Evolutionary conservation across 2,888 invertebrate species (phyloP).

Genomic region (Abrostola tripartita): DNA sequence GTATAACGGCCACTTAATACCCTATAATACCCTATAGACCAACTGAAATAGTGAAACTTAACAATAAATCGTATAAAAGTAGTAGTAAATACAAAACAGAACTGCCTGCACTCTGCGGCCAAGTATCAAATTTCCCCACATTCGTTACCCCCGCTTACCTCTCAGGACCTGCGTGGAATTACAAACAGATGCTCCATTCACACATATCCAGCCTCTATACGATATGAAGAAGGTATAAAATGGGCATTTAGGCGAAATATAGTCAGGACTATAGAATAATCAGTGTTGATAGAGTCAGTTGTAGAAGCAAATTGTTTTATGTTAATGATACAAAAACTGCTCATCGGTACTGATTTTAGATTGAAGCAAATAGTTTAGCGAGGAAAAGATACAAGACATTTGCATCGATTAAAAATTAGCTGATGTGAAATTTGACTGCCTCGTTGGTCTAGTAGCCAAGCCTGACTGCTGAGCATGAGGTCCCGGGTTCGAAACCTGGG

Average conservation of each 20-base stretch:
- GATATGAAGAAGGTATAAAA: background rate
- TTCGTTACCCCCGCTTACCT: conserved; percentile 37
- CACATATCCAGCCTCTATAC: conserved; percentile 7
- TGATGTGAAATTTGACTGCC: too few relatives aligned
- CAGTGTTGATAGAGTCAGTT: too few relatives aligned
- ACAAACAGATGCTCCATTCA: conserved; percentile 31
- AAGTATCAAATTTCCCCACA: conserved; percentile 14
- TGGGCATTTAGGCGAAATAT: background rate
- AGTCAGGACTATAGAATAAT: background rate
- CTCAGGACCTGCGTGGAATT: conserved; percentile 22
- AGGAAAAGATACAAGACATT: too few relatives aligned
- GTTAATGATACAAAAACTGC: too few relatives aligned
- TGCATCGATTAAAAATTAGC: too few relatives aligned
- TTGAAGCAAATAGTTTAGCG: too few relatives aligned
- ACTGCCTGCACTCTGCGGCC: background rate
- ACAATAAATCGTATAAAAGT: conserved; percentile 41
- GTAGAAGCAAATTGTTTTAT: too few relatives aligned
- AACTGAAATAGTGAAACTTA: conserved; percentile 10
- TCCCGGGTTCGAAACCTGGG: too few relatives aligned
- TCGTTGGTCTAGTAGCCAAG: too few relatives aligned
- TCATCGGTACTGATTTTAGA: too few relatives aligned
- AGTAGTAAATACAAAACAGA: conserved; percentile 7
- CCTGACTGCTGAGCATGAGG: too few relatives aligned
- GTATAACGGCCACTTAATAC: conserved; percentile 20
- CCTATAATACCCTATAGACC: conserved; percentile 18